These are phyloP conservation scores for Drosophila helvetica DNA, from an alignment of 2,888 invertebrate species.

Conservation along the genomic window DNA sequence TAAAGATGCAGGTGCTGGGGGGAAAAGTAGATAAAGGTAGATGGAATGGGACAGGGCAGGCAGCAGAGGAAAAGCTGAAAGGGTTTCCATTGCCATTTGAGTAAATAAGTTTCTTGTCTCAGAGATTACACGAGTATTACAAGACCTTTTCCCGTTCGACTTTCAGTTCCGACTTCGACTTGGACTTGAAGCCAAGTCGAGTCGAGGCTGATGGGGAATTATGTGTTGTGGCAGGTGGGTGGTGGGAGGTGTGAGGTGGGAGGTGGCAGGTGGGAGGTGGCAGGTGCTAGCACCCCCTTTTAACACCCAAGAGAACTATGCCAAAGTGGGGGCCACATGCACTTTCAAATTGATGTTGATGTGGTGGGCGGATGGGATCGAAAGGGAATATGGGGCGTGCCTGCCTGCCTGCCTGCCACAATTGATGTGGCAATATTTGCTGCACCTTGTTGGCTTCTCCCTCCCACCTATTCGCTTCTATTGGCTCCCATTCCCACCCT, in stretches of 20 bases:
- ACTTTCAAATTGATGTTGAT: conserved; percentile 63
- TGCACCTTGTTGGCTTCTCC: conserved; percentile 40
- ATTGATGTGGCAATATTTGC: conserved; percentile 47
- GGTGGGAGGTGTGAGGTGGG: no score
- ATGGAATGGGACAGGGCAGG: background rate
- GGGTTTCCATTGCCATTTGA: conserved; percentile 7
- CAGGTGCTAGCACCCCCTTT: background rate
- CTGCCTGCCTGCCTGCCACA: conserved; percentile 35
- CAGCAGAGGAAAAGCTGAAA: conserved; percentile 1
- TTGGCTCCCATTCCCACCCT: background rate
- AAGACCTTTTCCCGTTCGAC: conserved; percentile 11
- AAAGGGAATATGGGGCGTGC: conserved; percentile 21
- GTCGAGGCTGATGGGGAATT: conserved; percentile 54
- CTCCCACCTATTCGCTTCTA: no score
- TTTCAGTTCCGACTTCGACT: conserved; percentile 18
- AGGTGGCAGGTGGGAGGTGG: no score
- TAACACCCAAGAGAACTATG: background rate
- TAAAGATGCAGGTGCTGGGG: conserved; percentile 48
- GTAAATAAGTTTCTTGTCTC: conserved; percentile 57
- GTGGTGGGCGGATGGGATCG: background rate
- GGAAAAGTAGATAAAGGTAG: background rate
- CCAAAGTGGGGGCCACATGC: conserved; percentile 34
- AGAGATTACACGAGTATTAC: conserved; percentile 72
- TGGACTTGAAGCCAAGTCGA: background rate
- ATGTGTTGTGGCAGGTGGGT: conserved; percentile 22